These are phyloP conservation scores for Diceros bicornis DNA, from an alignment of 2,797 vertebrate genomes.

Conservation along the genomic window DNA sequence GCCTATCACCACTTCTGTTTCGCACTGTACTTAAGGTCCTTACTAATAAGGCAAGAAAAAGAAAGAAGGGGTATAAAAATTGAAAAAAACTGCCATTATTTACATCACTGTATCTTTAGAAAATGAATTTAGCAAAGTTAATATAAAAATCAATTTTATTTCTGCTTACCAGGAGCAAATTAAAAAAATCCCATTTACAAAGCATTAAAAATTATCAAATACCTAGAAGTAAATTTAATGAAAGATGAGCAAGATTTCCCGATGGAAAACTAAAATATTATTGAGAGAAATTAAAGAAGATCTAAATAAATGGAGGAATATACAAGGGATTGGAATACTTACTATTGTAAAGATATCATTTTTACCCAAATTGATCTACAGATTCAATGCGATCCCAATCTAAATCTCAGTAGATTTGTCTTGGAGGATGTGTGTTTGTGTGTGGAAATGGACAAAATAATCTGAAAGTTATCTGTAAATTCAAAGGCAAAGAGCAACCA, in stretches of 20 bases:
- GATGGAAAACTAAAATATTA: slow-evolving; percentile 13
- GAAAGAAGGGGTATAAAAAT: neutral
- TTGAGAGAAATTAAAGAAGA: slow-evolving; percentile 4
- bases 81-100: neutral
- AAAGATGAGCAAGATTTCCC: neutral
- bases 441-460: slow-evolving; percentile 11
- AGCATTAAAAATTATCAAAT: neutral
- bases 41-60: slow-evolving; percentile 29
- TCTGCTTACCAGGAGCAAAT: neutral
- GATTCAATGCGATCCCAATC: neutral
- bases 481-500: neutral
- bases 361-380: neutral
- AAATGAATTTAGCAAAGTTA: slow-evolving; percentile 33
- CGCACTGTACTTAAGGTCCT: neutral
- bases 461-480: slow-evolving; percentile 11
- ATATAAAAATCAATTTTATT: slow-evolving; percentile 43
- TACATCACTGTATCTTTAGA: neutral
- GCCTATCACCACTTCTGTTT: neutral
- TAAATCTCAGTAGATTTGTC: neutral
- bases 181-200: neutral
- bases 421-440: neutral
- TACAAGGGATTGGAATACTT: neutral
- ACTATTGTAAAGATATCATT: neutral
- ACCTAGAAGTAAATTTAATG: neutral
- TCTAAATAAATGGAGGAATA: neutral